phyloP scores from a whole-genome alignment of 2,888 invertebrate species.

The Pandemis heparana region DNA sequence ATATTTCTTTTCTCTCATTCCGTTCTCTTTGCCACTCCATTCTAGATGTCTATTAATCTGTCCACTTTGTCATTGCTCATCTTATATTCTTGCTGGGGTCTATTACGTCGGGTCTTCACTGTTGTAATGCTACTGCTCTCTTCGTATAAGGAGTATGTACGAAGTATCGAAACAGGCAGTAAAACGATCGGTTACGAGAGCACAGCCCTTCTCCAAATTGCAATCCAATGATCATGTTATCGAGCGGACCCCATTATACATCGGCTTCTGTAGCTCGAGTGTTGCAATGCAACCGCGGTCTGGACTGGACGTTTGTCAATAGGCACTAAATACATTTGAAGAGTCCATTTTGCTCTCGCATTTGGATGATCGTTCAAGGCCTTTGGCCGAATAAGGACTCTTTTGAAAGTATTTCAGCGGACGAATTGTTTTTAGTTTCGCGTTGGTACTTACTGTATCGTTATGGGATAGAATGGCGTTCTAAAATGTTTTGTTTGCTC shows the following conservation, averaged over 20 bases:
- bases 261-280: constrained; percentile 10
- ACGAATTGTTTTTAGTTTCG: not conserved
- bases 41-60: too few species aligned
- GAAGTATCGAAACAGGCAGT: not conserved
- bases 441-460: not conserved
- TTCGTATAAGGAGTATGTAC: too few species aligned
- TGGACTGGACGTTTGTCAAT: constrained; percentile 1
- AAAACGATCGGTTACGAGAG: constrained; percentile 15
- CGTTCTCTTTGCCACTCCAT: too few species aligned
- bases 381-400: constrained; percentile 11
- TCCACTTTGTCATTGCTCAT: too few species aligned
- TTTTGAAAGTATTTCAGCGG: not conserved
- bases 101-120: too few species aligned
- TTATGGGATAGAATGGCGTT: not conserved
- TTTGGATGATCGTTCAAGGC: constrained; percentile 4
- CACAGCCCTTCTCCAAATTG: constrained; percentile 35
- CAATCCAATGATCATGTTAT: constrained; percentile 8
- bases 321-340: constrained; percentile 1
- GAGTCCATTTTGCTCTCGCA: constrained; percentile 3
- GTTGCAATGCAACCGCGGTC: constrained; percentile 18
- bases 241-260: constrained; percentile 27
- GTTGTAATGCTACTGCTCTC: too few species aligned
- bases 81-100: too few species aligned
- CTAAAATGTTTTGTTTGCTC: not conserved
- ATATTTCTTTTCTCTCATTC: too few species aligned